Evolutionary conservation across 2,797 vertebrate genomes (phyloP).

Genomic region (Darevskia nairensis): DNA sequence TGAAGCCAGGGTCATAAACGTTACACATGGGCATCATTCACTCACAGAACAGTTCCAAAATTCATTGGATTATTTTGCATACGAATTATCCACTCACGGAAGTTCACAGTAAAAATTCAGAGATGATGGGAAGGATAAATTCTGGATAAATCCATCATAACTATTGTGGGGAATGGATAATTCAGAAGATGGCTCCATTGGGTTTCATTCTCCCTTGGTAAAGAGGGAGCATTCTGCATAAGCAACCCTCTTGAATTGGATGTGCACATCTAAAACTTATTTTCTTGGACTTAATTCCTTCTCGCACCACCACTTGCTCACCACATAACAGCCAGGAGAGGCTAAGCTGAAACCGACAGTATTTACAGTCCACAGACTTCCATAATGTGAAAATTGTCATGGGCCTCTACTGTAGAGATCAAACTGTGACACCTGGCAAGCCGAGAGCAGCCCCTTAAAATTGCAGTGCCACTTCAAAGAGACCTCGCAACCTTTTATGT

Average conservation of each 20-base stretch:
- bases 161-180: neutral
- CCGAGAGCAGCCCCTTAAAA: constrained; percentile 7
- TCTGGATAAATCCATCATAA: neutral
- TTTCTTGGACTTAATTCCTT: neutral
- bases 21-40: neutral
- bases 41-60: neutral
- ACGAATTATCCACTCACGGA: neutral
- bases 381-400: neutral
- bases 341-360: neutral
- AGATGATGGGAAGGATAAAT: neutral
- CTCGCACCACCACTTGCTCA: neutral
- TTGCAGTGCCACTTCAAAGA: constrained; percentile 46
- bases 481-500: constrained; percentile 44
- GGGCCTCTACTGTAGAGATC: constrained; percentile 7
- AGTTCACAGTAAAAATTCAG: neutral
- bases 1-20: neutral
- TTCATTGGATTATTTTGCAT: neutral
- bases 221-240: neutral
- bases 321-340: neutral
- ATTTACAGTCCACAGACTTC: neutral
- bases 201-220: neutral
- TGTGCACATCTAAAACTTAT: neutral
- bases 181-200: neutral
- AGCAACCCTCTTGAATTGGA: neutral
- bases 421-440: constrained; percentile 26